Conservation (phyloP, 2,113 vertebrate species). For the Pterocles orientalis region DNA sequence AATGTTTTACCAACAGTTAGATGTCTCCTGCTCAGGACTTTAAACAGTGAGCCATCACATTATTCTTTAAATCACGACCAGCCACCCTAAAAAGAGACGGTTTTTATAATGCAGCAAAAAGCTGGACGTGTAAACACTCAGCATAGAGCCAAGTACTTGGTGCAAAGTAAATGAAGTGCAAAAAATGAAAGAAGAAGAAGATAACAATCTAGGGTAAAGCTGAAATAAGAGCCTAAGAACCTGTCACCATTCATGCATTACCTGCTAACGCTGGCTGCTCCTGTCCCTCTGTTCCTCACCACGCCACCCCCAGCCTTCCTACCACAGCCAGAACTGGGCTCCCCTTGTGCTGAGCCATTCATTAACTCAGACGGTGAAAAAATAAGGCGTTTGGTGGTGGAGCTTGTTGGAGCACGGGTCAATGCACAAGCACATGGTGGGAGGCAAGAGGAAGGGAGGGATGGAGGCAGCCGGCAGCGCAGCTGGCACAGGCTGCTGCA, state of each 20-base stretch:
- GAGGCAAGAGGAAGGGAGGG: not conserved
- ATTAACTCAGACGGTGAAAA: not conserved
- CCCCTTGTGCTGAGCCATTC: not conserved
- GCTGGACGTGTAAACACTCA: not conserved
- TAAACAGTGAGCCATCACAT: not conserved
- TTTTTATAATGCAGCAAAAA: not conserved
- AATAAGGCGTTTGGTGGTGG: no score
- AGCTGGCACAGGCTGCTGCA: not conserved
- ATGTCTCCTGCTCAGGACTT: not conserved
- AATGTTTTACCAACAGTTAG: not conserved
- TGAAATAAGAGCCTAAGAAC: not conserved
- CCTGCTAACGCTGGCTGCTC: not conserved
- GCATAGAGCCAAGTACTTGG: not conserved
- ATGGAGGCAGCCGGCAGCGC: not conserved
- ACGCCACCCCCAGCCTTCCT: not conserved
- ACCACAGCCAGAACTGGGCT: not conserved
- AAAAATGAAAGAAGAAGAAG: not conserved
- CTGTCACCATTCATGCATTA: not conserved
- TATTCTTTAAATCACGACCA: not conserved
- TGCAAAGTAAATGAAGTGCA: not conserved
- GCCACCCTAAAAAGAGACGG: not conserved
- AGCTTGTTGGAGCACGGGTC: fast-evolving
- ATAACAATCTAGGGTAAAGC: not conserved
- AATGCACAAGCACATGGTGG: fast-evolving
- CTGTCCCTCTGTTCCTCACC: not conserved